Evolutionary conservation across 2,113 vertebrate genomes (phyloP), one percentile per base, ranked within the genome.

Genomic region (Hystrix cristata): DNA sequence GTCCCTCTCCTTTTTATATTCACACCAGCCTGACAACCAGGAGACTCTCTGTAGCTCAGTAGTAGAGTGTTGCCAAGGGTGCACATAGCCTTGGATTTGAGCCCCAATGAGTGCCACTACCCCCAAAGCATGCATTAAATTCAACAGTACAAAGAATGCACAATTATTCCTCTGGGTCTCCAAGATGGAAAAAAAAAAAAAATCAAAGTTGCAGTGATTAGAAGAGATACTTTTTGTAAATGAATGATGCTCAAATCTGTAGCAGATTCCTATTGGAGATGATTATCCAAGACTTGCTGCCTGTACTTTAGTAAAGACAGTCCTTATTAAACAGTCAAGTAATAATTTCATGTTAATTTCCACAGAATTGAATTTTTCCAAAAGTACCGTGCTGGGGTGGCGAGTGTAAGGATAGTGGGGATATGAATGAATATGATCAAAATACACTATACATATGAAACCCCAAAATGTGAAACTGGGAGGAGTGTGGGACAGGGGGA

Each of bases 311-410:
- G 69, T 72, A 43, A 92, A 80, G 59, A 65, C 16, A 48, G 15
- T 46, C 5, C 16, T 51, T 90, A 15, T 43, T 87, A 87, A 96
- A 87, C 23, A 83, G 67, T 55, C 82, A 93, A 76, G 38, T 71
- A 53, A 81, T 81, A 25, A 43, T 86, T 65, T 95, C 79, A 64
- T 88, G 10, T 81, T 95, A 71, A 89, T 85, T 91, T 97, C 86
- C 91, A 80, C 27, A 62, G 80, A 83, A 67, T 64, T 60, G 48
- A 93, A 64, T 88, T 97, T 94, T 74, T 43, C 72, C 76, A 87
- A n/a, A 87, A 92, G 57, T 65, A 23, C 48, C 16, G 69, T 46
- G n/a, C 31, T 13, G 21, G 72, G 21, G 21, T 18, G 51, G 7
- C 27, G 29, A 53, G 51, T 79, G 29, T 51, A 53, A 51, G 74